These are phyloP conservation scores for Onychostoma macrolepis DNA, from an alignment of 2,113 vertebrate species.

Conservation along the genomic window DNA sequence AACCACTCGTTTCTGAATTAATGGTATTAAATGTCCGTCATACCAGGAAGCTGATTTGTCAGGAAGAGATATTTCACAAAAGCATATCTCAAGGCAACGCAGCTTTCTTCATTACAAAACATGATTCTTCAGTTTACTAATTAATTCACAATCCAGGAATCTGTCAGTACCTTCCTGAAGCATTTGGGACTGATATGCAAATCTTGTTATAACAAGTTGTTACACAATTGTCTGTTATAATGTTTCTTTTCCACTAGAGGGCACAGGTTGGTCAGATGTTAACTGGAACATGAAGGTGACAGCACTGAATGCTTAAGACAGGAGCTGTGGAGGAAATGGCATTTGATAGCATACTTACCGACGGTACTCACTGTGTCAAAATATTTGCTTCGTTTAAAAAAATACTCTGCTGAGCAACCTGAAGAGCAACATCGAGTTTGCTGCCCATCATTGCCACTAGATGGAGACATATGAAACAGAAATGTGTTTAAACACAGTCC, in stretches of 20 bases:
- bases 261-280: not conserved
- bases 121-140: not conserved
- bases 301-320: not conserved
- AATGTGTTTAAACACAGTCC: not conserved
- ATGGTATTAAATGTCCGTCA: not conserved
- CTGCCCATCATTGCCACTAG: not conserved
- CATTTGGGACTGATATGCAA: not conserved
- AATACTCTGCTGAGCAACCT: not conserved
- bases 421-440: not conserved
- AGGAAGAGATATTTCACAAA: not conserved
- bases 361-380: not conserved
- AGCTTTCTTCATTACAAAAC: not conserved
- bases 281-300: not conserved
- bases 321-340: not conserved
- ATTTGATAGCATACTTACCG: not conserved
- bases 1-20: not conserved
- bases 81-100: not conserved
- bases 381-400: not conserved
- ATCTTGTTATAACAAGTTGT: not conserved
- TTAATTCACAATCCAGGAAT: not conserved
- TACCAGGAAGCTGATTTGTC: not conserved
- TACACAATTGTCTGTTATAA: not conserved
- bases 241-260: not conserved
- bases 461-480: not conserved
- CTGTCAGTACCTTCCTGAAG: not conserved